A percentile compares a stretch with the other conserved stretches of the same genome.
phyloP scores from a whole-genome alignment of 1,140 invertebrate genomes.

The Lepidostoma basale region DNA sequence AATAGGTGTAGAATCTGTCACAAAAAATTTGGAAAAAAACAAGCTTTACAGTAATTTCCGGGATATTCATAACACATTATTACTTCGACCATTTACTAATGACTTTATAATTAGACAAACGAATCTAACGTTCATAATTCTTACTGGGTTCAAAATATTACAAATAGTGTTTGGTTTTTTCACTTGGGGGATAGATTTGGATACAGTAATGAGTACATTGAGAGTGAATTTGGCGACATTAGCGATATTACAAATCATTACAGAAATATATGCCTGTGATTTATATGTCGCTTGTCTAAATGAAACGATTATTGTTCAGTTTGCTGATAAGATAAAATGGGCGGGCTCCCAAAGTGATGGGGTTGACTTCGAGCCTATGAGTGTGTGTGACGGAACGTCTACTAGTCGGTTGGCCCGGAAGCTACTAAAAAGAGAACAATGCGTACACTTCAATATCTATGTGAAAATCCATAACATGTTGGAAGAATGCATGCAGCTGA shows the following conservation, averaged over 20 bases:
- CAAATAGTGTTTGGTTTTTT: neutral
- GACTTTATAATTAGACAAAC: neutral
- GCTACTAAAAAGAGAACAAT: no score
- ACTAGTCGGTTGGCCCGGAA: no score
- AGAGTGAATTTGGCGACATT: neutral
- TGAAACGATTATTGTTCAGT: no score
- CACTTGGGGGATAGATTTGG: neutral
- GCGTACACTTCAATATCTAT: no score
- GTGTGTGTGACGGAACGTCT: no score
- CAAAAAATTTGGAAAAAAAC: neutral
- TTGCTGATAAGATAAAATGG: no score
- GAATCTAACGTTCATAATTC: neutral
- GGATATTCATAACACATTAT: neutral
- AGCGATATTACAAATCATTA: neutral
- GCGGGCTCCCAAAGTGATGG: no score
- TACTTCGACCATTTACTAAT: neutral
- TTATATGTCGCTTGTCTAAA: no score
- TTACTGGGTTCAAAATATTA: neutral
- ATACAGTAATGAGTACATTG: neutral
- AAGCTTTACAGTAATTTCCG: neutral
- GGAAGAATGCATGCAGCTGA: no score
- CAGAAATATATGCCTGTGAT: neutral
- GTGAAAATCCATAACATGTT: no score
- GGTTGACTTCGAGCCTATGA: no score
- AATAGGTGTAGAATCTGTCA: no score